Percentiles rank a stretch among this genome's conserved stretches.
phyloP scores from a whole-genome alignment of 2,888 invertebrate species.

The Drosophila maculinotata region DNA sequence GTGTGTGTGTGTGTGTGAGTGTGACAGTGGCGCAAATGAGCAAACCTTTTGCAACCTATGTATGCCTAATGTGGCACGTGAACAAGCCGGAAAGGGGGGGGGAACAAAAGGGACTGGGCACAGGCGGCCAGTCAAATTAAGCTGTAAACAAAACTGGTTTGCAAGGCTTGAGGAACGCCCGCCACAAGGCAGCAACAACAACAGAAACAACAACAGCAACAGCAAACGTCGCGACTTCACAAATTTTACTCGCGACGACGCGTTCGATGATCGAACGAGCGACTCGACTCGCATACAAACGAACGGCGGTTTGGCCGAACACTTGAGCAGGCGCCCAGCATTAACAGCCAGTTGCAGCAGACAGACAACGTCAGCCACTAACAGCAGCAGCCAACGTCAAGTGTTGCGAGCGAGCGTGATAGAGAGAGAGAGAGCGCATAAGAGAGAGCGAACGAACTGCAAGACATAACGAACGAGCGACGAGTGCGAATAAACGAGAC shows the following conservation, averaged over 20 bases:
- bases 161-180: conserved; percentile 44
- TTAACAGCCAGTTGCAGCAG: conserved; percentile 31
- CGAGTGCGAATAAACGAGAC: conserved; percentile 48
- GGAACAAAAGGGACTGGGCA: conserved; percentile 28
- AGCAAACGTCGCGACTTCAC: conserved; percentile 24
- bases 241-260: conserved; percentile 40
- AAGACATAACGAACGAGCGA: conserved; percentile 42
- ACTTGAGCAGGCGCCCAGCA: conserved; percentile 68
- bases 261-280: conserved; percentile 76
- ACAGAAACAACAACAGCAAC: conserved; percentile 23
- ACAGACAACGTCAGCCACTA: conserved; percentile 45
- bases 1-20: conserved; percentile 9
- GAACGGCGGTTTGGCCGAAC: conserved; percentile 81
- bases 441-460: conserved; percentile 25
- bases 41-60: conserved; percentile 62
- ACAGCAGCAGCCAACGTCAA: conserved; percentile 27
- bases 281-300: conserved; percentile 66
- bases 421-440: conserved; percentile 20
- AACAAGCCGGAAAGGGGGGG: conserved; percentile 25
- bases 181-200: conserved; percentile 27
- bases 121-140: conserved; percentile 64
- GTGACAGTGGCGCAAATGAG: conserved; percentile 60
- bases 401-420: conserved; percentile 19
- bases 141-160: conserved; percentile 73
- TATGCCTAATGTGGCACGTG: conserved; percentile 73